A percentile compares a stretch with the other conserved stretches of the same genome.
Evolutionary conservation across 2,113 vertebrate species (phyloP).

Genomic region (Grammomys surdaster): DNA sequence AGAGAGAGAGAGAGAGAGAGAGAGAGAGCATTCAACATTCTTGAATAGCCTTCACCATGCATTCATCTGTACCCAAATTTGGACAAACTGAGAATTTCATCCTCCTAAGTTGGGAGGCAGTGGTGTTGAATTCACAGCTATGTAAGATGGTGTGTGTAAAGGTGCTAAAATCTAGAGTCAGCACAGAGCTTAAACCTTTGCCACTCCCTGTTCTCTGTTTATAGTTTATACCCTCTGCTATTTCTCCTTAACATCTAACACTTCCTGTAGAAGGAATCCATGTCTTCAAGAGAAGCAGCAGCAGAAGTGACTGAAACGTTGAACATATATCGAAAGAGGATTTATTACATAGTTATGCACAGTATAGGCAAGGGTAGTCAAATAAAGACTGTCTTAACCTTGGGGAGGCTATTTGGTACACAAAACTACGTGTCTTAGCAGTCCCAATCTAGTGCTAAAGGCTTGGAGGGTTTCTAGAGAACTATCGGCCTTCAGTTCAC

Average conservation of each 20-base stretch:
- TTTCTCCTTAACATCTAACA: no score
- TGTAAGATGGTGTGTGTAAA: background rate
- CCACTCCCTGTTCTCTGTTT: background rate
- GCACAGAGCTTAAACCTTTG: background rate
- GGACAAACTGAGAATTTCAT: background rate
- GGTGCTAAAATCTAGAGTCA: background rate
- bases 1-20: background rate
- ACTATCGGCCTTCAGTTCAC: background rate
- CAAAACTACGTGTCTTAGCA: background rate
- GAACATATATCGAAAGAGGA: background rate
- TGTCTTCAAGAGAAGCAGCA: background rate
- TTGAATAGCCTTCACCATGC: no score
- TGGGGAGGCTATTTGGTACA: background rate
- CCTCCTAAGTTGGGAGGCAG: background rate
- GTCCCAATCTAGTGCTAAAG: background rate
- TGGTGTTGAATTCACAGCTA: background rate
- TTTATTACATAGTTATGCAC: background rate
- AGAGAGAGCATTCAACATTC: background rate
- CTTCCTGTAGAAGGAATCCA: background rate
- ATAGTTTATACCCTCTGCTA: background rate
- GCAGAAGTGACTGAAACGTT: background rate
- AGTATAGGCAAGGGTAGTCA: rapidly evolving
- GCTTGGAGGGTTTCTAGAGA: background rate
- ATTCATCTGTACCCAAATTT: background rate
- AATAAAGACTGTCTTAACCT: no score